Conservation (phyloP, 1,140 invertebrate genomes). For the Limonius californicus region DNA sequence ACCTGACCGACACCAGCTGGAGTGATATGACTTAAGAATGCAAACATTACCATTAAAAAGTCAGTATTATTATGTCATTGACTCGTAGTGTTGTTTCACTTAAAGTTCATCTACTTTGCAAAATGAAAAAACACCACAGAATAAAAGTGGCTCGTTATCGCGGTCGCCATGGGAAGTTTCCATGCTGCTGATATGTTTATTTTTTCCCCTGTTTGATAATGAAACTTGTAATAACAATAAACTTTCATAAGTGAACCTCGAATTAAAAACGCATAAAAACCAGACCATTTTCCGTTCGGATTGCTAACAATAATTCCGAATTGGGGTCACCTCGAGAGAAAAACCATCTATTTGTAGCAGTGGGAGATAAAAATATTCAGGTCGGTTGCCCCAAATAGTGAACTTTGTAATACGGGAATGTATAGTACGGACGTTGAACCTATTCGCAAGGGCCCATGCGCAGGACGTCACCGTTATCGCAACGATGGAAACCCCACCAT, state of each 20-base stretch:
- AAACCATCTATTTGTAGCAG: conserved; percentile 17
- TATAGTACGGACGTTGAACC: conserved; percentile 31
- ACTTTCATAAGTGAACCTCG: not conserved
- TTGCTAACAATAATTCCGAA: not conserved
- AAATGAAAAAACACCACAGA: too few relatives aligned
- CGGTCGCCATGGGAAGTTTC: too few relatives aligned
- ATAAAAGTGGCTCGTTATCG: too few relatives aligned
- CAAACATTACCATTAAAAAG: too few relatives aligned
- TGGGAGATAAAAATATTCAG: conserved; percentile 29
- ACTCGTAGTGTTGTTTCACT: too few relatives aligned
- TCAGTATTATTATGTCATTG: too few relatives aligned
- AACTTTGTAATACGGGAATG: conserved; percentile 30
- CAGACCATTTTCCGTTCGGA: conserved; percentile 14
- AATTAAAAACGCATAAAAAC: not conserved
- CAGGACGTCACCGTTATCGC: conserved; percentile 31
- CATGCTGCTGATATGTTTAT: too few relatives aligned
- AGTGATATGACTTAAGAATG: too few relatives aligned
- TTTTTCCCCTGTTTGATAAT: too few relatives aligned
- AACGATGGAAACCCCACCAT: conserved; percentile 19
- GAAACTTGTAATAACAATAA: not conserved
- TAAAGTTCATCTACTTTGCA: too few relatives aligned
- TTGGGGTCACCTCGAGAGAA: conserved; percentile 1
- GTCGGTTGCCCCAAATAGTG: conserved; percentile 31
- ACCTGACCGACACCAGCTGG: too few relatives aligned
- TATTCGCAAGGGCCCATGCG: conserved; percentile 27